Evolutionary conservation across 2,113 vertebrate species (phyloP).

Genomic region (Felis catus): DNA sequence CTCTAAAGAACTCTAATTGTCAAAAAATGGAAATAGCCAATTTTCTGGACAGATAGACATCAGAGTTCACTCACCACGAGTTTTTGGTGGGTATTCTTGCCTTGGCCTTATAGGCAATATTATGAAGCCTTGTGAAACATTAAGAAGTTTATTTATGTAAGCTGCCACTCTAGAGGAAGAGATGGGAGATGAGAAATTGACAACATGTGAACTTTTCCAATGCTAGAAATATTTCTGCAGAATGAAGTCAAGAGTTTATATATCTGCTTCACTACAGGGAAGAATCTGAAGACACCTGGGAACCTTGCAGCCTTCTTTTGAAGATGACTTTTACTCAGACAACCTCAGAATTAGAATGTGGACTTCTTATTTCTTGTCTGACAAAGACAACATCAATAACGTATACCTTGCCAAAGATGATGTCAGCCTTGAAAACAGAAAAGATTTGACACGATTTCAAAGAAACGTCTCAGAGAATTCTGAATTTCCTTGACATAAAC

Average conservation of each 20-base stretch:
- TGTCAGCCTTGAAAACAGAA: constrained; percentile 60
- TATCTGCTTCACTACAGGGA: background rate
- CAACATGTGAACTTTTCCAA: background rate
- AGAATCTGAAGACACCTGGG: background rate
- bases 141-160: background rate
- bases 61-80: background rate
- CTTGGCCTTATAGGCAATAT: background rate
- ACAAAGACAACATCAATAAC: constrained; percentile 33
- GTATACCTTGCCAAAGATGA: constrained; percentile 69
- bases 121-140: background rate
- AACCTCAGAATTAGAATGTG: constrained; percentile 25
- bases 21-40: background rate
- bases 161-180: background rate
- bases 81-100: background rate
- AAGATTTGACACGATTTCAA: constrained; percentile 64
- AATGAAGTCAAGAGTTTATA: background rate
- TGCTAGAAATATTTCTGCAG: background rate
- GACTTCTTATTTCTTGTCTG: constrained; percentile 31
- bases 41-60: background rate
- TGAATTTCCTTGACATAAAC: constrained; percentile 50
- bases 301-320: background rate
- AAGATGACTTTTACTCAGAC: constrained; percentile 19
- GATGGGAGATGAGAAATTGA: background rate
- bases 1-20: background rate
- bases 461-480: constrained; percentile 41